Evolutionary conservation across 2,113 vertebrate species (phyloP).

Genomic region (Cavia aperea): DNA sequence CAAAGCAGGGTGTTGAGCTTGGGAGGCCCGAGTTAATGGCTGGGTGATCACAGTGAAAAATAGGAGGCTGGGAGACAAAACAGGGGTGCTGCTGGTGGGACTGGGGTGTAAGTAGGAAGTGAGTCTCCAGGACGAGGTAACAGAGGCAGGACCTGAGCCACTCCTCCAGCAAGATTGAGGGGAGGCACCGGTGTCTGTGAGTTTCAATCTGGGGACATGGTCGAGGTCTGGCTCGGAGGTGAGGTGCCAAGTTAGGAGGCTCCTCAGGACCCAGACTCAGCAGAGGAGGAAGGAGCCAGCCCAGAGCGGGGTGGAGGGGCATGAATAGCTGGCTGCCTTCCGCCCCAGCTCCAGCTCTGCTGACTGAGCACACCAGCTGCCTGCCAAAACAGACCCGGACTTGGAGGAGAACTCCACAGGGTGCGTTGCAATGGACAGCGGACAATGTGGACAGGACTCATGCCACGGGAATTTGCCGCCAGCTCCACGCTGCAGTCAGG

Average conservation of each 20-base stretch:
- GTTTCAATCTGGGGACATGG: not conserved
- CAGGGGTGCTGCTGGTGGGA: not conserved
- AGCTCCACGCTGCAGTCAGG: not conserved
- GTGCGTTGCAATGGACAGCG: not conserved
- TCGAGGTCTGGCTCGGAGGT: not conserved
- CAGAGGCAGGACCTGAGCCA: not conserved
- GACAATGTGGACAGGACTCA: not conserved
- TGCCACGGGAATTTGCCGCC: not conserved
- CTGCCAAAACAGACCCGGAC: not conserved
- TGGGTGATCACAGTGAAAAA: not conserved
- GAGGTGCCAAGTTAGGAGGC: not conserved
- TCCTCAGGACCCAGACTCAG: not conserved
- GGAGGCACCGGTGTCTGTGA: not conserved
- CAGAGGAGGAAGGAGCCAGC: rapidly evolving
- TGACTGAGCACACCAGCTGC: not conserved
- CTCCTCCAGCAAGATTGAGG: not conserved
- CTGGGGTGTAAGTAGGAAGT: not conserved
- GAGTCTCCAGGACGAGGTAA: not conserved
- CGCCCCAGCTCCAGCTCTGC: not conserved
- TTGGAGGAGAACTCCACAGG: not conserved
- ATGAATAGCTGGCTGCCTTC: not conserved
- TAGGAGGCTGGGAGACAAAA: not conserved
- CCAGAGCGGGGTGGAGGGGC: rapidly evolving
- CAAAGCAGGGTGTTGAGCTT: not conserved
- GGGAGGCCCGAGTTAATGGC: not conserved